Base-by-base conservation (phyloP, 2,113 vertebrate genomes). In the Pituophis catenifer region DNA sequence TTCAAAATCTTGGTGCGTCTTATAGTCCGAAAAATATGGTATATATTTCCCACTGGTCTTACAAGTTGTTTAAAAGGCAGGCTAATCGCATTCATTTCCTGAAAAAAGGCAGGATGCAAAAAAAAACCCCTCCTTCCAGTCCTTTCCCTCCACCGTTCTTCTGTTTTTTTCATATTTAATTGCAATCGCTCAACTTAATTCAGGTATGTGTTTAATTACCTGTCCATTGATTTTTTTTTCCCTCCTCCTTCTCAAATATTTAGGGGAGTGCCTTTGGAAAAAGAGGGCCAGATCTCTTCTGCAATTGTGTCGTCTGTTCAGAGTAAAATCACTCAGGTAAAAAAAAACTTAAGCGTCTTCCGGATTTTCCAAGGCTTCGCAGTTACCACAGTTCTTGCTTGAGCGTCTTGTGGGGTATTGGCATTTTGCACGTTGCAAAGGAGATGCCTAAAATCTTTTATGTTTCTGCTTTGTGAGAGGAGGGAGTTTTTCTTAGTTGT, bases 321-420 rank as follows among this genome's bases (percentile, higher is more conserved):
- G 98, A 98, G 98, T 96, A 99, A 99, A 98, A 99, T 99, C 97
- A 99, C 99, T 99, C 99, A 99, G 99, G 99, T 99, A 98, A 91
- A n/a, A 88, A 88, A 50, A 50, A 48, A 48, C 3, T 2, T 3
- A 44, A 13, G 57, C 26, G 21, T 1, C 23, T 53, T 53, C 7
- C 0, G 8, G 29, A 19, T 81, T 81, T 87, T 89, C 10, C 29
- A 12, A 21, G 15, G 21, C 21, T 24, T 50, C 1, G 17, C 26
- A 2, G 4, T 50, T 23, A 13, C 19, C 9, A 21, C 81, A 58
- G 9, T 58, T 24, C 11, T 52, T 44, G 17, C 29, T 38, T 15
- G 0, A 19, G 5, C n/a, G 2, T 50, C 59, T 87, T 88, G 91
- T 52, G 11, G 15, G 2, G 65, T 7, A 5, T 75, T 13, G 5